These are phyloP conservation scores for Streptopelia turtur DNA, from an alignment of 2,797 vertebrate species.

Conservation along the genomic window DNA sequence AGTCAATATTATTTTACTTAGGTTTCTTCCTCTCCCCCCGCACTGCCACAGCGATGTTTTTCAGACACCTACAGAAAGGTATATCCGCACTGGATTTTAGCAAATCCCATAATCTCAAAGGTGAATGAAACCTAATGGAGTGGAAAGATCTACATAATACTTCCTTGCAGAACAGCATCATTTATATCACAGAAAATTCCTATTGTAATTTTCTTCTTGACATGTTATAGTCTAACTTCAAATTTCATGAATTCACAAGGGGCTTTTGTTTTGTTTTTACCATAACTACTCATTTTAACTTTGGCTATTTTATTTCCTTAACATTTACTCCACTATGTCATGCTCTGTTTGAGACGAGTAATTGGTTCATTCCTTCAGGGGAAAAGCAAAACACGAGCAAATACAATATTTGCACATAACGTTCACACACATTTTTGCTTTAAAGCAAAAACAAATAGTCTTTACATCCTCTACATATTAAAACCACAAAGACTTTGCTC, in stretches of 20 bases:
- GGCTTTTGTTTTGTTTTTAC: not conserved
- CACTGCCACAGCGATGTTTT: not conserved
- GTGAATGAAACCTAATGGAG: constrained; percentile 10
- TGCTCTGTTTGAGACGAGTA: constrained; percentile 34
- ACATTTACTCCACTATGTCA: not conserved
- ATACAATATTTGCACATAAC: not conserved
- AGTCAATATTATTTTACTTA: not conserved
- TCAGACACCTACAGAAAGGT: not conserved
- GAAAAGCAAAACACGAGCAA: constrained; percentile 11
- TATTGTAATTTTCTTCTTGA: not conserved
- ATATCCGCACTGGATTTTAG: not conserved
- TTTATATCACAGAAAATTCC: not conserved
- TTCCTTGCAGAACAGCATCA: not conserved
- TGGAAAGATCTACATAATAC: not conserved
- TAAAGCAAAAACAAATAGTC: constrained; percentile 8
- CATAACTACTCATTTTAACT: not conserved
- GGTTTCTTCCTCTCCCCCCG: not conserved
- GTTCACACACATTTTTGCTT: not conserved
- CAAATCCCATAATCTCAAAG: not conserved
- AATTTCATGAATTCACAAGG: not conserved
- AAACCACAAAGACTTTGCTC: not conserved
- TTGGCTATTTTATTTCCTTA: not conserved
- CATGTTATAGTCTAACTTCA: not conserved
- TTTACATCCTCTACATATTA: constrained; percentile 16
- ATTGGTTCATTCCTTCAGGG: constrained; percentile 19